Evolutionary conservation across 2,797 vertebrate species (phyloP).

Genomic region (Scomberomorus guttatus): DNA sequence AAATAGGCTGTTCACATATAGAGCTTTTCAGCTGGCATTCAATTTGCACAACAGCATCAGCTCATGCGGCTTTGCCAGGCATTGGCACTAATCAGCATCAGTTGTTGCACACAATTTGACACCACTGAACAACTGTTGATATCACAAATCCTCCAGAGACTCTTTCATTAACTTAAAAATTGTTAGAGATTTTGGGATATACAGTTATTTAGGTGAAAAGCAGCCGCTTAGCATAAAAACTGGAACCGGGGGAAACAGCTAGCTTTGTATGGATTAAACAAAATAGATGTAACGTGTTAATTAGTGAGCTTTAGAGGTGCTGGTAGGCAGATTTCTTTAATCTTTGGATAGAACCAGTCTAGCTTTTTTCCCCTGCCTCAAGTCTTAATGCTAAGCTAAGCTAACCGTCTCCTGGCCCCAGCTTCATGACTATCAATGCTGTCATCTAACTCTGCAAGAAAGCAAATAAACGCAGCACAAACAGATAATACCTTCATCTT

Average conservation of each 20-base stretch:
- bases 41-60: not conserved
- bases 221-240: not conserved
- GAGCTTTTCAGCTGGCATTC: not conserved
- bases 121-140: not conserved
- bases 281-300: not conserved
- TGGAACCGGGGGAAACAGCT: not conserved
- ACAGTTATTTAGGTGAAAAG: not conserved
- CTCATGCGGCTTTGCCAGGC: too few species aligned
- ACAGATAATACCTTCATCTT: not conserved
- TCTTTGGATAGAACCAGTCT: too few species aligned
- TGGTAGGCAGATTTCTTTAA: too few species aligned
- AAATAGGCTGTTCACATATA: not conserved
- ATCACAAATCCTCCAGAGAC: not conserved
- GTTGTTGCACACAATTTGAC: not conserved
- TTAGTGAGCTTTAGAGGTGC: not conserved
- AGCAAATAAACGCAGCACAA: not conserved
- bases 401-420: not conserved
- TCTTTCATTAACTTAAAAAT: not conserved
- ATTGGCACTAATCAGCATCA: not conserved
- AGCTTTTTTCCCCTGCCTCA: too few species aligned
- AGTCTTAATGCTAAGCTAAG: not conserved
- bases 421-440: not conserved
- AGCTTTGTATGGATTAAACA: not conserved
- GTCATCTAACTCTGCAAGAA: not conserved
- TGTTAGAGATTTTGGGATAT: too few species aligned